Base-by-base conservation (phyloP, 2,797 vertebrate species). In the Sus cebifrons region DNA sequence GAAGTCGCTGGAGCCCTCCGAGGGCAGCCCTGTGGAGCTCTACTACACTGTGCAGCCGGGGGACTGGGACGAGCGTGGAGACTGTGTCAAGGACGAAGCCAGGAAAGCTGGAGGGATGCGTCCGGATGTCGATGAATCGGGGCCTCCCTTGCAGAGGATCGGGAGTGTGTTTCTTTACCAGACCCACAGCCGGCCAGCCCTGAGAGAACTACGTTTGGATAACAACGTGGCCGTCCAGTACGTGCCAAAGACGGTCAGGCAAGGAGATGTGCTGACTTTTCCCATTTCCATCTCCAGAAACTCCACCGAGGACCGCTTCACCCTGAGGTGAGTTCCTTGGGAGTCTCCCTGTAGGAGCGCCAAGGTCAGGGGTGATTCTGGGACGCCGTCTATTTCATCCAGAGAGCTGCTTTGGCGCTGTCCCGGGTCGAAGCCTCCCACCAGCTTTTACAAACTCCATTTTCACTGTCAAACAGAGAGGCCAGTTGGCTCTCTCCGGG, bases 91-190 rank as follows among this genome's bases (percentile, higher is more conserved):
- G 68, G 98, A 97, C 60, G 98, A 98, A 0, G 95, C 95, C 1
- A 98, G 98, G 83, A 99, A 98, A 8, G 98, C 98, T 83, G 2
- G 2, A 0, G 81, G 96, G 86, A 16, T 5, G 92, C 97, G 27
- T 97, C 97, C 12, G 93, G 99, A 99, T 74, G 29, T 98, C 0
- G 99, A 99, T 21, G 99, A 99, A 89, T 91, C 99, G 0, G 98
- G 99, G 18, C 99, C 99, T 0, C 99, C 99, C 36, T 98, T 99
- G 99, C 99, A 99, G 97, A 99, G 99, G 96, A 99, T 99, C 3
- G 99, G 99, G 17, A 99, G 99, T 1, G 99, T 99, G 20, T 99
- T 98, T 52, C 99, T 99, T 3, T 99, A 99, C 84, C 99, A 99
- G 98, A 98, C 99, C 0, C 98, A 56, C 0, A 98, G 98, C 91